Evolutionary conservation across 1,140 invertebrate genomes (phyloP), one percentile per base, ranked within the genome.

Genomic region (Drosophila malerkotliana): DNA sequence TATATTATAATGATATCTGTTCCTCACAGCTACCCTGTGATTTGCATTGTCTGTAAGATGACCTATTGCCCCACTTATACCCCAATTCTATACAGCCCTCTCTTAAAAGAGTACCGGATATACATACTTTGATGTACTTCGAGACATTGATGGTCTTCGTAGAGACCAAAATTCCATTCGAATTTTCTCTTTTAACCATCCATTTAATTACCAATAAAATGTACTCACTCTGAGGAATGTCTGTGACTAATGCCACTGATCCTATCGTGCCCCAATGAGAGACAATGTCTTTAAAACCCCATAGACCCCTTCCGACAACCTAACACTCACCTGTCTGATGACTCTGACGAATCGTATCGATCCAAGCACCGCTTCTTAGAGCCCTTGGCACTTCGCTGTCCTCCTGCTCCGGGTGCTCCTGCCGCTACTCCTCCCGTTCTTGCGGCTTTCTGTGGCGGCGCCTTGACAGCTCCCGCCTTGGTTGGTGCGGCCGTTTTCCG

Each of bases 311-410:
- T 18, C 3, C 9, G 5, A 12, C 4, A 15, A 14, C 0, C n/a
- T 34, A 26, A 18, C 39, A 78, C 93, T 94, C 92, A 97, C 96
- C 96, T 97, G 95, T 97, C 96, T 93, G 96, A 96, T 91, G 96
- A 97, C 93, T 97, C 96, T 81, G 96, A 97, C 92, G 96, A 97
- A 93, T 97, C 96, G 93, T 96, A 97, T 93, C 96, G 94, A 94
- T 97, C 96, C 87, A 95, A 93, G 92, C 96, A 96, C 92, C 96
- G 94, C 92, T 96, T 97, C 93, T 96, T 96, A 91, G 95, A 94
- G 90, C 94, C 49, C 18, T 45, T 47, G 14, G 60, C 57, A 21
- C 53, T 58, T 48, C 59, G 47, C 7, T 47, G 28, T 39, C 44
- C 52, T 59, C 64, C 41, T 18, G 14, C 4, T 44, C 5, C 41